Evolutionary conservation across 2,888 invertebrate genomes (phyloP), one percentile per base, ranked within the genome.

Genomic region (Halocaridina rubra): DNA sequence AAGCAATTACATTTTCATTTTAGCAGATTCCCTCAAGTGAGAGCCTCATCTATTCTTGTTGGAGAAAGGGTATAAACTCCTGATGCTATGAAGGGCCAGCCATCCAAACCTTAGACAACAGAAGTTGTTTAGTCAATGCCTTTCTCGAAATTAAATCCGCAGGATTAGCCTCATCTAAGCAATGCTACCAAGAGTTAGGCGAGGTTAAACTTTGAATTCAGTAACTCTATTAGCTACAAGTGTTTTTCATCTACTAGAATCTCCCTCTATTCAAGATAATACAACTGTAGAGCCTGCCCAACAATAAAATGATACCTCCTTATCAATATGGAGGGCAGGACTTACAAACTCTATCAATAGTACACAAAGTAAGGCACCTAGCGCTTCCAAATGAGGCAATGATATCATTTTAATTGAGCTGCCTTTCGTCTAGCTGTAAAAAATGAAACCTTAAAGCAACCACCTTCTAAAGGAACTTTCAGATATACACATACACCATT

Each of bases 261-360:
- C 75, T 61, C 81, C 78, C 71, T 80, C 61, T 19, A 88, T 88
- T 86, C 88, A 88, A 5, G 27, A 24, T 13, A 87, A 53, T 3
- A 71, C 81, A n/a, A 86, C 81, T 13, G 7, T 69, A 22, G 79
- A 88, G 57, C 80, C 89, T 53, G 84, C 79, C 84, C 72, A 72
- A 72, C 80, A 89, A 77, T 33, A 85, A 59, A 61, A 75, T 10
- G 57, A 32, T 16, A 80, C 80, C 7, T 7, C 39, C 13, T 39
- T 39, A 61, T 71, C 33, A 27, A 80, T 22, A 24, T 72, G 32
- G 7, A n/a, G n/a, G n/a, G n/a, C n/a, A n/a, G n/a, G n/a, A n/a
- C n/a, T n/a, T n/a, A n/a, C n/a, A n/a, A n/a, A n/a, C n/a, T n/a
- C n/a, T n/a, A n/a, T n/a, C n/a, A n/a, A n/a, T n/a, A n/a, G n/a